Evolutionary conservation across 2,888 invertebrate genomes (phyloP).

Genomic region (Pammene fasciana): DNA sequence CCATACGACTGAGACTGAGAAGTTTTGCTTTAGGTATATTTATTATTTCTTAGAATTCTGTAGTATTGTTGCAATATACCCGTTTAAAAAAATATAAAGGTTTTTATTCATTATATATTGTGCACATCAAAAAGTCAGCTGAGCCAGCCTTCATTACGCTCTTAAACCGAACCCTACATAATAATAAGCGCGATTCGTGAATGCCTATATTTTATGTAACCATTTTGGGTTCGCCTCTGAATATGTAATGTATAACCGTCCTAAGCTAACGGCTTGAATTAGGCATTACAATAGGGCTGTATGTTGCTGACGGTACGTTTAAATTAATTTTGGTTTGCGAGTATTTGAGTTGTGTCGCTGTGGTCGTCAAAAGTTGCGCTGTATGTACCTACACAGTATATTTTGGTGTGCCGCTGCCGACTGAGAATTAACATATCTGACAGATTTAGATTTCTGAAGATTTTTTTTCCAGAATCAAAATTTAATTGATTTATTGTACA

Average conservation of each 20-base stretch:
- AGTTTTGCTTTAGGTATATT: too few relatives aligned
- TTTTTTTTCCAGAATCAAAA: too few relatives aligned
- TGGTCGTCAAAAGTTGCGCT: too few relatives aligned
- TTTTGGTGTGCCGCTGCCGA: too few relatives aligned
- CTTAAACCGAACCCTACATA: background rate
- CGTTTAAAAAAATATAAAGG: too few relatives aligned
- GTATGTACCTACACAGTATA: too few relatives aligned
- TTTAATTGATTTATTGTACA: too few relatives aligned
- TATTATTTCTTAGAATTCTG: too few relatives aligned
- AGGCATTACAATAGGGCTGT: slow-evolving; percentile 10
- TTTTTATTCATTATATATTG: background rate
- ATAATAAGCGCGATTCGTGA: background rate
- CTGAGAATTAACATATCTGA: too few relatives aligned
- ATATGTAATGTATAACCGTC: slow-evolving; percentile 19
- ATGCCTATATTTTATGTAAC: slow-evolving; percentile 15
- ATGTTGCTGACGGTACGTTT: background rate
- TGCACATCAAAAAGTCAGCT: background rate
- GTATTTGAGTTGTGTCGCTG: too few relatives aligned
- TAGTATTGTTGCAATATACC: background rate
- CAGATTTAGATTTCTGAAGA: too few relatives aligned
- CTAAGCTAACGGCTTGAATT: slow-evolving; percentile 22
- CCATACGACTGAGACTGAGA: too few relatives aligned
- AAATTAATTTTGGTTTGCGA: background rate
- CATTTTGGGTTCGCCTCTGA: background rate
- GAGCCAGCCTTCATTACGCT: background rate